Evolutionary conservation across 2,113 vertebrate species (phyloP).

Genomic region (Macrotus californicus): DNA sequence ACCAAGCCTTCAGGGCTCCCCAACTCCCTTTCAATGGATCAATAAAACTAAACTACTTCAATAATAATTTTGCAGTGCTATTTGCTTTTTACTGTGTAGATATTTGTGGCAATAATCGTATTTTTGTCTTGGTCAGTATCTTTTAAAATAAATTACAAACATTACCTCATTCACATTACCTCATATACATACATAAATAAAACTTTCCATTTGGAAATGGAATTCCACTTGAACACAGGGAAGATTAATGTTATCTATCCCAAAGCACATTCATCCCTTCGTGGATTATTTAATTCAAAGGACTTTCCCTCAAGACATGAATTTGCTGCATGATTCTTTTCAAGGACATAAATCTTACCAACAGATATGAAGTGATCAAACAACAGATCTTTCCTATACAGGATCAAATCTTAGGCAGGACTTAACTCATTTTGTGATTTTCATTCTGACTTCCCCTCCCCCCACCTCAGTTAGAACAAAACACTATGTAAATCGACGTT

Average conservation of each 20-base stretch:
- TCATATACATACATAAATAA: not conserved
- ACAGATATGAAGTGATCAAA: not conserved
- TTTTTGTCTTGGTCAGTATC: not conserved
- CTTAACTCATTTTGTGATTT: not conserved
- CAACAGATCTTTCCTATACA: not conserved
- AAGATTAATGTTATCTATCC: not conserved
- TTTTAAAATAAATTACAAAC: not conserved
- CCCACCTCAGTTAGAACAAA: not conserved
- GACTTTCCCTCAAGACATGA: not conserved
- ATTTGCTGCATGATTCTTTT: not conserved
- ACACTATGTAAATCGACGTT: slow-evolving; percentile 32
- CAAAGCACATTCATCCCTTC: not conserved
- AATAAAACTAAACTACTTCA: not conserved
- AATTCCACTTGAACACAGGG: not conserved
- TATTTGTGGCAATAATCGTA: not conserved
- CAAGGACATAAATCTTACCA: not conserved
- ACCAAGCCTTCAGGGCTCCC: not conserved
- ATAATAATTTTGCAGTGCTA: not conserved
- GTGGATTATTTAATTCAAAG: not conserved
- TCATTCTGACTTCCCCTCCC: not conserved
- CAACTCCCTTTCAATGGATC: not conserved
- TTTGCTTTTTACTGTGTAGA: not conserved
- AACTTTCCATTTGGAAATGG: not conserved
- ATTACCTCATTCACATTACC: not conserved
- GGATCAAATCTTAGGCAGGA: not conserved